Evolutionary conservation across 2,113 vertebrate genomes (phyloP).

Genomic region (Vulpes ferrilata): DNA sequence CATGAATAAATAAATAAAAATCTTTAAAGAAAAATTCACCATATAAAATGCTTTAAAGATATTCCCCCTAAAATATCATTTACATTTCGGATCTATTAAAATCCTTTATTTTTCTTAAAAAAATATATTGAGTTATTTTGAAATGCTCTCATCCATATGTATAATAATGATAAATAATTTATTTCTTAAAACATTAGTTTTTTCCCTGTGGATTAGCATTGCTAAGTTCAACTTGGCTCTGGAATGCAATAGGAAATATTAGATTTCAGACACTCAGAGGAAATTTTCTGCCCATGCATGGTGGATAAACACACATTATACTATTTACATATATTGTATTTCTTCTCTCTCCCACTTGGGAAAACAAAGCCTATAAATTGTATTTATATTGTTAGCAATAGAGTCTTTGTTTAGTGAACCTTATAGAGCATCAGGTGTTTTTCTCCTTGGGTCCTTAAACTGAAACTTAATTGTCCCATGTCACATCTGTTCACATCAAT

Average conservation of each 20-base stretch:
- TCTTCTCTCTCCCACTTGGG: slow-evolving; percentile 22
- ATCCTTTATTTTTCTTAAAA: slow-evolving; percentile 49
- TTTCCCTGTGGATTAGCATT: not conserved
- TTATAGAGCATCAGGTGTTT: slow-evolving; percentile 60
- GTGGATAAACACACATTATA: slow-evolving; percentile 4
- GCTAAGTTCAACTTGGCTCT: slow-evolving; percentile 16
- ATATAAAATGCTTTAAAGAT: slow-evolving; percentile 48
- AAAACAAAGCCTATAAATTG: slow-evolving; percentile 21
- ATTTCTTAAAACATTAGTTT: slow-evolving; percentile 55
- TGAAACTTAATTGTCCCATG: slow-evolving; percentile 61
- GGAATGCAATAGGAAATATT: slow-evolving; percentile 55
- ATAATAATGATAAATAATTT: slow-evolving; percentile 65
- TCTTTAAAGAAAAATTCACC: not conserved
- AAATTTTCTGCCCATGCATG: slow-evolving; percentile 29
- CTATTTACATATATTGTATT: slow-evolving; percentile 57
- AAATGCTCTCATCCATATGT: slow-evolving; percentile 52
- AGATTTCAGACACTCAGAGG: slow-evolving; percentile 48
- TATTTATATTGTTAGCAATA: slow-evolving; percentile 49
- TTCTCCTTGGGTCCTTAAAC: slow-evolving; percentile 57
- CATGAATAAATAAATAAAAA: too few relatives aligned
- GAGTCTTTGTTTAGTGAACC: slow-evolving; percentile 47
- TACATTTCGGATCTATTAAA: slow-evolving; percentile 55
- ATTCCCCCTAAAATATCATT: slow-evolving; percentile 8
- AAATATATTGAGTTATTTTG: slow-evolving; percentile 51
- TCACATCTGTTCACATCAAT: slow-evolving; percentile 66